These are phyloP conservation scores for Xerus inauris DNA, from an alignment of 2,113 vertebrate genomes.

Conservation along the genomic window DNA sequence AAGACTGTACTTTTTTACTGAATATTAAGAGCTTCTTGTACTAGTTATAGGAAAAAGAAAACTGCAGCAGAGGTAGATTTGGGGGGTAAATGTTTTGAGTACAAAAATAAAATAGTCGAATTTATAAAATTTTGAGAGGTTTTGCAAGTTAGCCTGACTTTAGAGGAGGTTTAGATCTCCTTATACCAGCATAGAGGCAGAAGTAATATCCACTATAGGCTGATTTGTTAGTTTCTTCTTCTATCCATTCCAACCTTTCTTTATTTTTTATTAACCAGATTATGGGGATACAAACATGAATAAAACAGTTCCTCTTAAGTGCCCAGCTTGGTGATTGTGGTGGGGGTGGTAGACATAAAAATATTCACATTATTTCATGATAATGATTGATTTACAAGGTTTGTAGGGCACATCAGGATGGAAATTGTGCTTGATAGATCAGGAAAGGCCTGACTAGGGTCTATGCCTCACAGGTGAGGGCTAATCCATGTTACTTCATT, in stretches of 20 bases:
- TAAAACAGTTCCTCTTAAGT: not conserved
- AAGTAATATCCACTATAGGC: not conserved
- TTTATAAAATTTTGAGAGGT: constrained; percentile 6
- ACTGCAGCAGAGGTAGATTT: not conserved
- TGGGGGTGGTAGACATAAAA: not conserved
- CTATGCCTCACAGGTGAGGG: not conserved
- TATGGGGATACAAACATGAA: not conserved
- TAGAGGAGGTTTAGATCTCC: not conserved
- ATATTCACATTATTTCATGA: constrained; percentile 26
- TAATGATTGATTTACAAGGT: not conserved
- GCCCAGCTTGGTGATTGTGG: not conserved
- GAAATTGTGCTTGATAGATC: constrained; percentile 20
- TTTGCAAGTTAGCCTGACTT: not conserved
- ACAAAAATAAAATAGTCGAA: not conserved
- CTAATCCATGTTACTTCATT: not conserved
- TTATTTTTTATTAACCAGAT: constrained; percentile 12
- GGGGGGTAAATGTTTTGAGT: not conserved
- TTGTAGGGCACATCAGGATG: not conserved
- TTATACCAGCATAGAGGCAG: not conserved
- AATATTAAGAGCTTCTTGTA: not conserved
- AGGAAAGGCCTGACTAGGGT: not conserved
- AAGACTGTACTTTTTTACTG: not conserved
- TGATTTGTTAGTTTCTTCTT: not conserved
- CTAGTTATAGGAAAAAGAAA: not conserved
- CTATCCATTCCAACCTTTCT: not conserved